Evolutionary conservation across 2,113 vertebrate genomes (phyloP).

Genomic region (Ursus arctos): DNA sequence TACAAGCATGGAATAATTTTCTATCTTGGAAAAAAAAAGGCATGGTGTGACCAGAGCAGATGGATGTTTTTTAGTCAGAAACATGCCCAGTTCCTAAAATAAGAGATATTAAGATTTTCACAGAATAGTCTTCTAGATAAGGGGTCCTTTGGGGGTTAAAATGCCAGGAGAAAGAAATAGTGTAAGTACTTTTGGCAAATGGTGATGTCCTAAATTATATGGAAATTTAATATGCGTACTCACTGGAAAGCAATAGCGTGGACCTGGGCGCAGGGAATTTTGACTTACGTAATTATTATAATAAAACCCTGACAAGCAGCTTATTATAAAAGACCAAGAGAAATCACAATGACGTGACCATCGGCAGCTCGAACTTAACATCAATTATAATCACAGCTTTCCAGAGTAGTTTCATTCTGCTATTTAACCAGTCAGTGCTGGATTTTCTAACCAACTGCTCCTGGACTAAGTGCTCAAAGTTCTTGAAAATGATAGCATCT

Average conservation of each 20-base stretch:
- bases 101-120: conserved; percentile 14
- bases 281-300: conserved; percentile 14
- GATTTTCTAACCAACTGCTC: conserved; percentile 1
- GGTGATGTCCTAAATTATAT: neutral
- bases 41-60: neutral
- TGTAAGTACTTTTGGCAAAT: neutral
- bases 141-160: neutral
- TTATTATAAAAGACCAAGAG: conserved; percentile 41
- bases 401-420: neutral
- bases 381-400: conserved; percentile 29
- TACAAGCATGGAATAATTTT: conserved; percentile 27
- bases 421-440: neutral
- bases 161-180: neutral
- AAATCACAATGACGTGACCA: conserved; percentile 29
- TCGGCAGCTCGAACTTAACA: conserved; percentile 9
- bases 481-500: conserved; percentile 45
- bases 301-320: conserved; percentile 22
- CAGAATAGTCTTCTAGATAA: conserved; percentile 3
- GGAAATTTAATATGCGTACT: neutral
- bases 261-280: neutral
- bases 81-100: conserved; percentile 35
- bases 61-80: conserved; percentile 13
- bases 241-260: neutral
- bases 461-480: neutral
- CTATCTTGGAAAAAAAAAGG: neutral